These are phyloP conservation scores for Gryllus bimaculatus DNA, from an alignment of 1,140 invertebrate species.

Conservation along the genomic window DNA sequence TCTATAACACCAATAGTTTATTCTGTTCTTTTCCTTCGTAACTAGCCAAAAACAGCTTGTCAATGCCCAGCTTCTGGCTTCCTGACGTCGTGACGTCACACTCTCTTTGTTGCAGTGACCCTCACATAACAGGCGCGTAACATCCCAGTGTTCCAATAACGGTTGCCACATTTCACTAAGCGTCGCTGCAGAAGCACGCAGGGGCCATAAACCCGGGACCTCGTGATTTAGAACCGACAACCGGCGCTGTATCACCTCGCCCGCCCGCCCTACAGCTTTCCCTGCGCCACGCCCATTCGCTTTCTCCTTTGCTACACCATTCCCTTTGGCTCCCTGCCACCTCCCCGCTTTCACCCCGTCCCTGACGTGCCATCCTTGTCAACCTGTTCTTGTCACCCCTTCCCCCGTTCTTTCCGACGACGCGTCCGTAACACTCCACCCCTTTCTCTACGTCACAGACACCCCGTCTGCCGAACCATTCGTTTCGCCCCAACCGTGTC, in stretches of 20 bases:
- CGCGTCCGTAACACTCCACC: no score
- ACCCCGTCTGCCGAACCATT: no score
- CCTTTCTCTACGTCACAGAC: no score
- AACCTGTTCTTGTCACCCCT: neutral
- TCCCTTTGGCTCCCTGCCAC: neutral
- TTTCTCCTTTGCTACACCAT: neutral
- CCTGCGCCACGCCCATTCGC: neutral
- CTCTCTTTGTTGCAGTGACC: no score
- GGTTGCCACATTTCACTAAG: conserved; percentile 1
- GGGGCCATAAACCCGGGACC: neutral
- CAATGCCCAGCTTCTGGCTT: no score
- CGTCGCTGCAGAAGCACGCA: neutral
- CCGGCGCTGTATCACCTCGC: neutral
- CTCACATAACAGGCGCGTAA: neutral
- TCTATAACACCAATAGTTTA: no score
- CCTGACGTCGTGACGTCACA: no score
- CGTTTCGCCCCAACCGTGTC: no score
- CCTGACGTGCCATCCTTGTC: neutral
- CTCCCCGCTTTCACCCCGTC: neutral
- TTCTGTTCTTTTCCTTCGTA: no score
- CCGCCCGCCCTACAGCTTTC: neutral
- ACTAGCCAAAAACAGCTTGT: no score
- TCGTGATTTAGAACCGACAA: neutral
- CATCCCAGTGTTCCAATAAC: conserved; percentile 1
- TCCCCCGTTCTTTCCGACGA: neutral